phyloP scores from a whole-genome alignment of 2,113 vertebrate species.

The Hydropotes inermis region DNA sequence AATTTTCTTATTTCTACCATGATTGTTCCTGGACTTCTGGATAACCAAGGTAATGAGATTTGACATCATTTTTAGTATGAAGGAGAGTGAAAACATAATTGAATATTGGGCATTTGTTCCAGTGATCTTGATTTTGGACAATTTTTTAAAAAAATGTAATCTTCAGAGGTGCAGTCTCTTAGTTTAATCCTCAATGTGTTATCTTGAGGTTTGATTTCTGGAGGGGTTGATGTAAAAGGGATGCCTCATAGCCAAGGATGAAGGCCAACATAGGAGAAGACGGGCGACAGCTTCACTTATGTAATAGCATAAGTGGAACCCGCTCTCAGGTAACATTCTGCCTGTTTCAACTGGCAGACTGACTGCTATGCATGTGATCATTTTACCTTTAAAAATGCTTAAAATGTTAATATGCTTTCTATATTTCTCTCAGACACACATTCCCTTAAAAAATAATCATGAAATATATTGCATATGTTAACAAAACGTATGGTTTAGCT shows the following conservation, averaged over 20 bases:
- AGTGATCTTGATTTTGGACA: slow-evolving; percentile 8
- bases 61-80: slow-evolving; percentile 64
- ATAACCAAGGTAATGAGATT: slow-evolving; percentile 56
- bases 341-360: not conserved
- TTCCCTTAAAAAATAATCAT: not conserved
- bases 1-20: slow-evolving; percentile 58
- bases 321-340: not conserved
- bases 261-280: not conserved
- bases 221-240: not conserved
- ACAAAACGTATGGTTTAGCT: not conserved
- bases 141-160: not conserved
- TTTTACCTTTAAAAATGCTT: not conserved
- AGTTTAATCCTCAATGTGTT: not conserved
- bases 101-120: slow-evolving; percentile 20
- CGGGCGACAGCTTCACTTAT: not conserved
- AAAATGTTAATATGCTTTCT: not conserved
- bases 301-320: not conserved
- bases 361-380: not conserved
- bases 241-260: not conserved
- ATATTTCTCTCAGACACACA: not conserved
- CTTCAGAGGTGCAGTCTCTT: not conserved
- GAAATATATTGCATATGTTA: not conserved
- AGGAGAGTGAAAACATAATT: slow-evolving; percentile 34
- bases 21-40: slow-evolving; percentile 54
- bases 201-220: not conserved